Percentiles rank a stretch among this genome's conserved stretches.
phyloP scores from a whole-genome alignment of 1,140 invertebrate species.

The Drosophila sp. region DNA sequence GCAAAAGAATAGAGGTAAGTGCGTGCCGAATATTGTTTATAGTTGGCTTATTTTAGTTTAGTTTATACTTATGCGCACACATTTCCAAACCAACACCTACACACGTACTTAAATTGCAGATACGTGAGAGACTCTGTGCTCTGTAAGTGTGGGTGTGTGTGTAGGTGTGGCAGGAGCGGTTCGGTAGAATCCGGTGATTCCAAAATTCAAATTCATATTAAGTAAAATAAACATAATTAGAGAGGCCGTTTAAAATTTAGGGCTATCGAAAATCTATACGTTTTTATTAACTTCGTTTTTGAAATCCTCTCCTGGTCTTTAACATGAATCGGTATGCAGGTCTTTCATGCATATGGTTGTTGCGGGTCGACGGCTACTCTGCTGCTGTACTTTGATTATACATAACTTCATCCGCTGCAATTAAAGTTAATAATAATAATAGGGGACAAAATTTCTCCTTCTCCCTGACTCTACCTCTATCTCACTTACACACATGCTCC shows the following conservation, averaged over 20 bases:
- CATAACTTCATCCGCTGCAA: slow-evolving; percentile 47
- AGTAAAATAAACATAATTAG: no score
- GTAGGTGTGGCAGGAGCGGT: slow-evolving; percentile 29
- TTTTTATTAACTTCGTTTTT: no score
- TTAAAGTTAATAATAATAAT: slow-evolving; percentile 67
- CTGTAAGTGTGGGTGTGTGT: slow-evolving; percentile 28
- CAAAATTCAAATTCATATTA: no score
- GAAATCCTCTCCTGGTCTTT: no score
- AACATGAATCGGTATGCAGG: neutral
- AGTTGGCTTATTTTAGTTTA: slow-evolving; percentile 40
- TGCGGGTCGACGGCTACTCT: neutral
- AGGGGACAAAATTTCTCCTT: slow-evolving; percentile 31
- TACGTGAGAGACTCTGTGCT: neutral
- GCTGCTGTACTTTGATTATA: slow-evolving; percentile 43
- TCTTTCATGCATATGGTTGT: slow-evolving; percentile 6
- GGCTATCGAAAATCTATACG: no score
- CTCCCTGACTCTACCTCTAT: neutral
- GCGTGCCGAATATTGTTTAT: slow-evolving; percentile 74
- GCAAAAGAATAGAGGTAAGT: slow-evolving; percentile 49
- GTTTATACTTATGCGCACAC: slow-evolving; percentile 7
- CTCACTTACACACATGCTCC: neutral
- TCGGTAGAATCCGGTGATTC: neutral
- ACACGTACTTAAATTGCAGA: slow-evolving; percentile 23
- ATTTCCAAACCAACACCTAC: slow-evolving; percentile 23
- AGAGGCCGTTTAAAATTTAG: no score